Evolutionary conservation across 2,888 invertebrate genomes (phyloP).

Genomic region (Ctena decussata): DNA sequence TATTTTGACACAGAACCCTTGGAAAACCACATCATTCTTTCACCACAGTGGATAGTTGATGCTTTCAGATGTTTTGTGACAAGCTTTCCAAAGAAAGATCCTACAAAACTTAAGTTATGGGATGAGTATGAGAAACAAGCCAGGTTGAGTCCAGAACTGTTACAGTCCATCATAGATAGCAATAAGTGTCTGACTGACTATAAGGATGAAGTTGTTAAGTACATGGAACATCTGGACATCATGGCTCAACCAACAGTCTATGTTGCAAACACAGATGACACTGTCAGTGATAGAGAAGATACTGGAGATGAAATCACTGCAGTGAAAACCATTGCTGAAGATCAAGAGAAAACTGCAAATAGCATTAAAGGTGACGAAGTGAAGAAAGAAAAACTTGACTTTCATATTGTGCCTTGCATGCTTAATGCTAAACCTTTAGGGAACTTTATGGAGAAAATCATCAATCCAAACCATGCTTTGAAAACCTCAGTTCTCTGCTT

Average conservation of each 20-base stretch:
- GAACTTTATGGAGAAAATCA: not conserved
- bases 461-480: not conserved
- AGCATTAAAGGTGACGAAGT: not conserved
- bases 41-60: slow-evolving; percentile 60
- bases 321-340: not conserved
- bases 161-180: slow-evolving; percentile 39
- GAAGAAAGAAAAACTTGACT: slow-evolving; percentile 13
- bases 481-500: slow-evolving; percentile 47
- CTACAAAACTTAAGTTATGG: slow-evolving; percentile 20
- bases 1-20: slow-evolving; percentile 46
- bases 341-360: not conserved
- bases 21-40: slow-evolving; percentile 33
- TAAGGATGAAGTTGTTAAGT: slow-evolving; percentile 35
- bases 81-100: slow-evolving; percentile 31
- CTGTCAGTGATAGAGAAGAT: not conserved
- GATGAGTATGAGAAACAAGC: slow-evolving; percentile 33
- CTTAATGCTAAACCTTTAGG: slow-evolving; percentile 20
- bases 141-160: slow-evolving; percentile 20
- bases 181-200: slow-evolving; percentile 20
- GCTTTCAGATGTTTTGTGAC: slow-evolving; percentile 55
- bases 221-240: slow-evolving; percentile 55
- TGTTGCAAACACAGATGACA: not conserved
- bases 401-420: slow-evolving; percentile 56
- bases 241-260: slow-evolving; percentile 40
- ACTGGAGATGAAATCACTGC: not conserved